Base-by-base conservation (phyloP, 2,113 vertebrate species). In the Notarius lentiginosus region DNA sequence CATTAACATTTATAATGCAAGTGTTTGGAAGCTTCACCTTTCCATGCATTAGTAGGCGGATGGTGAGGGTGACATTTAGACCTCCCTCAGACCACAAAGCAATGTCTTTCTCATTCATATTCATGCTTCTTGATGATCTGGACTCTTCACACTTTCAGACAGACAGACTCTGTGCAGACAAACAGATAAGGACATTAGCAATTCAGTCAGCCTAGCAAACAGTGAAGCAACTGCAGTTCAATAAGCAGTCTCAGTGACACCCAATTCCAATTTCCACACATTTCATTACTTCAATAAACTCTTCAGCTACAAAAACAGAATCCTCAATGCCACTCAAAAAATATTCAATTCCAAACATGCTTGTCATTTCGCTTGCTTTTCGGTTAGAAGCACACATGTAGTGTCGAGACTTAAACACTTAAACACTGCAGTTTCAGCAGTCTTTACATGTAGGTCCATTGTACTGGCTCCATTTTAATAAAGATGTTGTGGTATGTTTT, bases 1-100 rank as follows among this genome's bases (percentile, higher is more conserved):
- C 68, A 83, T 70, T 83, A 65, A 75, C 53, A 86, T 82, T 86
- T 86, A 56, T 47, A 77, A 87, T 27, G 66, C 51, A 56, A 72
- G 55, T 6, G 77, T 68, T 75, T 51, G 84, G 20, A 55, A 87
- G 79, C 51, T 83, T 95, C 95, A 98, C 97, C 96, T 98, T 98
- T 90, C 97, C 97, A 0, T 98, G 97, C 97, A 98, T 98, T 91
- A 97, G 94, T 91, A 97, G 95, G 83, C 96, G 95, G 86, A 98
- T 95, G 66, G 96, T 98, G 90, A 98, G 94, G 0, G 96, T 97
- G 89, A 97, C 95, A 83, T 97, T 97, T 90, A 97, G 94, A 89
- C 95, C 95, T 87, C 96, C 95, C 90, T 97, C 97, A 88, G 94
- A 92, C 83, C 83, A 84, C 87, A 93, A 91, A 93, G 95, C 96